Evolutionary conservation across 2,888 invertebrate genomes (phyloP), one percentile per base, ranked within the genome.

Genomic region (Drosophila picticornis): DNA sequence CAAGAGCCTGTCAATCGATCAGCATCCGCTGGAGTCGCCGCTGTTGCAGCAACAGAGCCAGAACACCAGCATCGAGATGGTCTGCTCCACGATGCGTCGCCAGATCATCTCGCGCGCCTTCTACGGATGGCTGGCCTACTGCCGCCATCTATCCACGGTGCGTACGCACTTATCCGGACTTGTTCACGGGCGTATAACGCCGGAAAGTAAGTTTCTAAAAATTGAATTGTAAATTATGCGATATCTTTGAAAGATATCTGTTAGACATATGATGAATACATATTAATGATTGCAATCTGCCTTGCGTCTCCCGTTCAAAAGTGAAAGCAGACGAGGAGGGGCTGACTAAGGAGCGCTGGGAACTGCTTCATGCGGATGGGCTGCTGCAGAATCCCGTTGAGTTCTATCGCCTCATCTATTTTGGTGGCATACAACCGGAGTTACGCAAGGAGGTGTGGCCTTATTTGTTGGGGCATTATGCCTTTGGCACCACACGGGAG

Each of bases 91-190:
- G 1, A 99, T 99, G 98, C 96, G 97, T 73, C 95, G 97, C 16
- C 98, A 99, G 94, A 98, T 99, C 69, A 97, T 98, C 79, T 98
- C 98, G 0, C 94, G 99, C 69, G 99, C 99, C 19, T 99, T 99
- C 93, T 98, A 98, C 92, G 99, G 99, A 57, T 99, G 98, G 99
- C 94, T 98, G 72, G 98, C 98, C 1, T 98, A 99, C 92, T 98
- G 98, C 90, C 94, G 98, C 25, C 98, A 99, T 91, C 94, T 99
- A 89, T 96, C 97, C 40, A 99, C 98, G 0, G 98, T 99, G 0
- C 94, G 98, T 51, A 98, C 97, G 0, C 99, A 99, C 94, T 95
- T 99, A 22, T 97, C 98, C 36, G 98, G 98, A 0, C 94, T 99
- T 25, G 97, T 99, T 0, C 95, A 97, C 92, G 94, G 95, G 0